Conservation (phyloP, 2,888 invertebrate species). For the Cantharis rufa region DNA sequence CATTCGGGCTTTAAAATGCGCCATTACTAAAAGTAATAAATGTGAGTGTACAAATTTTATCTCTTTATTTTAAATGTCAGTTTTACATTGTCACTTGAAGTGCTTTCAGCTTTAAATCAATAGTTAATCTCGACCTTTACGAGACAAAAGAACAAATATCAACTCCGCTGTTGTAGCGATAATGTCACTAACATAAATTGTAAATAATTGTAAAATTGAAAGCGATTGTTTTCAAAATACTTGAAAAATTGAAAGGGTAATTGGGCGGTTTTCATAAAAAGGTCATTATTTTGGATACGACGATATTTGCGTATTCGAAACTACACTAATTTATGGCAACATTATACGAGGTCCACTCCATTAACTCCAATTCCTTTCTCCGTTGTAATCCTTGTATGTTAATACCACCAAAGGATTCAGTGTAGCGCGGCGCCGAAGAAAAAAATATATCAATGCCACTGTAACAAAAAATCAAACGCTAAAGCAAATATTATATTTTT, state of each 20-base stretch:
- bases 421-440: not conserved
- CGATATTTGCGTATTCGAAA: not conserved
- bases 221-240: not conserved
- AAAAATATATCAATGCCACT: not conserved
- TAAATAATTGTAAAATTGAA: not conserved
- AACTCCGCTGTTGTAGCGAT: not conserved
- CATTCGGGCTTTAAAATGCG: not conserved
- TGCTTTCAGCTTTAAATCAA: constrained; percentile 1
- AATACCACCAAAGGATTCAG: not conserved
- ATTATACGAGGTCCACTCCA: not conserved
- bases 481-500: not conserved
- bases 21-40: not conserved
- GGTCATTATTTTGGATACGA: not conserved
- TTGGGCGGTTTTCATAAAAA: not conserved
- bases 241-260: not conserved
- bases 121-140: constrained; percentile 3
- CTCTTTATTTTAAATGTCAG: constrained; percentile 5
- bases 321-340: not conserved
- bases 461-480: not conserved
- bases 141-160: not conserved
- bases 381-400: not conserved
- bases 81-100: not conserved
- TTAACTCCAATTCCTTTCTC: not conserved
- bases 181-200: not conserved
- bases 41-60: not conserved